Evolutionary conservation across 2,888 invertebrate species (phyloP), one percentile per base, ranked within the genome.

Genomic region (Nycteola revayana): DNA sequence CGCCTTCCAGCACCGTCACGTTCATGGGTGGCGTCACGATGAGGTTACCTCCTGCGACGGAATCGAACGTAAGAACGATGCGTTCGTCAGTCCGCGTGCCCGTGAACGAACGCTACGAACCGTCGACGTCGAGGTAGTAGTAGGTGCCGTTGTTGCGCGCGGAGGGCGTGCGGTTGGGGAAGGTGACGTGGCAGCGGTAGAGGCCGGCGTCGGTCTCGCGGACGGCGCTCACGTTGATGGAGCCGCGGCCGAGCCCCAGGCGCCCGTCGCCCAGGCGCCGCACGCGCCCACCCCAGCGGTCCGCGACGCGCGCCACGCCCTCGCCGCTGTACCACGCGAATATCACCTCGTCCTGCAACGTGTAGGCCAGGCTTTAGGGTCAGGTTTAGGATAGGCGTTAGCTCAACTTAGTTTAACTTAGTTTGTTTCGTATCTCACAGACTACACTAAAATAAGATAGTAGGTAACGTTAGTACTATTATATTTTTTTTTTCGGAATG

Each of bases 131-230:
- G 36, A 98, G 92, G 74, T 94, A 93, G 72, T 95, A 96, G 93
- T 95, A 95, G 10, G 97, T 96, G 50, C 97, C 97, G 82, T 97
- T 97, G 73, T 94, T 94, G 49, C 94, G 90, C 14, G 93, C 91
- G 51, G 93, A 94, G n/a, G 96, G 96, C 33, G 94, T 92, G 60
- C 96, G 92, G 81, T 96, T 96, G 42, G 97, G 94, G 76, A 96
- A 97, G 66, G 94, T 91, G 47, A 97, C 93, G 70, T 92, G 93
- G 85, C 98, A 98, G 85, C 96, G 95, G 85, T 96, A 98, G 92
- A 96, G 95, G 53, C 97, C 98, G 65, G 94, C 93, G 82, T 98
- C 98, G 30, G 94, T 92, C 80, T 96, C 96, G 47, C 95, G 91
- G 59, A 97, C 95, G 53, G 95, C 93, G 36, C 95, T 96, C 49